Evolutionary conservation across 2,113 vertebrate species (phyloP).

Genomic region (Vulpes ferrilata): DNA sequence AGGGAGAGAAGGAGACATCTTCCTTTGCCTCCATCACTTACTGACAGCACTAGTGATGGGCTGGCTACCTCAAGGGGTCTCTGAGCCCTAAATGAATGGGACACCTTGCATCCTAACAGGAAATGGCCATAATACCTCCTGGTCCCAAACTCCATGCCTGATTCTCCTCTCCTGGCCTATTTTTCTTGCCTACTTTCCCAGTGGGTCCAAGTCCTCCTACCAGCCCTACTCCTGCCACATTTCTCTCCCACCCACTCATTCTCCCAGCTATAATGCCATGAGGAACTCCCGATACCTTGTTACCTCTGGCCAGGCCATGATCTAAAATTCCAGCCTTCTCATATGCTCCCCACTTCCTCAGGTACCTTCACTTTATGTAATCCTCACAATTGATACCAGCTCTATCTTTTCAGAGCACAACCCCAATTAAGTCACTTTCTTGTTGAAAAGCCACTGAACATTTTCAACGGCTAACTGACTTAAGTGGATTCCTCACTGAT

Average conservation of each 20-base stretch:
- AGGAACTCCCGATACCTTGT: neutral
- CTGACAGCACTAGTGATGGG: neutral
- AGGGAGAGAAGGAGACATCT: fast-evolving
- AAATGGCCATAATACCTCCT: neutral
- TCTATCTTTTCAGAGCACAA: neutral
- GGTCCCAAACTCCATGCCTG: fast-evolving
- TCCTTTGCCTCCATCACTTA: neutral
- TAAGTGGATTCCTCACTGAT: neutral
- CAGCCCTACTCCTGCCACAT: fast-evolving
- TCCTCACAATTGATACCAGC: neutral
- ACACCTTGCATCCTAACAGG: fast-evolving
- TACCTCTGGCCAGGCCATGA: neutral
- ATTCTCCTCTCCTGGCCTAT: neutral
- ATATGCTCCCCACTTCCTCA: neutral
- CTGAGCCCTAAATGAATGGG: neutral
- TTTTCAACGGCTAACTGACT: neutral
- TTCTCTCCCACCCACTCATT: neutral
- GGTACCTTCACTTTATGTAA: neutral
- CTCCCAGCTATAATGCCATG: neutral
- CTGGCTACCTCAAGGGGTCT: neutral
- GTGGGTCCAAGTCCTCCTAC: neutral
- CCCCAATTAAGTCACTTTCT: neutral
- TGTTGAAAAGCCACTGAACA: neutral
- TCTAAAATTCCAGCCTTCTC: neutral
- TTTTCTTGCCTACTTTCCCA: neutral